These are phyloP conservation scores for Holothuria leucospilota DNA, from an alignment of 53 echinoderm and acorn worm species.

Conservation along the genomic window DNA sequence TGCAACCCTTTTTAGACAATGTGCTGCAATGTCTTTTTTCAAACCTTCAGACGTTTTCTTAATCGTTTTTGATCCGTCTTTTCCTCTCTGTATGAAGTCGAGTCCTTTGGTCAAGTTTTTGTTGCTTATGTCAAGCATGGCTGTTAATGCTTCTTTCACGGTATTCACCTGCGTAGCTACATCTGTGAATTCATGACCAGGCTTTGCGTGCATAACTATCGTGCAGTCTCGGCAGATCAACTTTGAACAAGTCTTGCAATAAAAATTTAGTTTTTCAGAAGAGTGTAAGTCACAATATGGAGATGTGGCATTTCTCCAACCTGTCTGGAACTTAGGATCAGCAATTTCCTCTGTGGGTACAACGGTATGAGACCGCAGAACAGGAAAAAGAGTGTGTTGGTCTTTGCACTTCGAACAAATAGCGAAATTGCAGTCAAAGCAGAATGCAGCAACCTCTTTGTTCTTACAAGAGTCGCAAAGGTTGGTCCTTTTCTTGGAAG, in stretches of 20 bases:
- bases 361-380: not conserved
- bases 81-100: too few species aligned
- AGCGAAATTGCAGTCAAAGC: not conserved
- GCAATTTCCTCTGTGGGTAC: too few species aligned
- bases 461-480: conserved; percentile 17
- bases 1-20: too few species aligned
- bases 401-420: not conserved
- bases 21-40: too few species aligned
- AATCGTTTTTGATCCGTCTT: too few species aligned
- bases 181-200: conserved; percentile 43
- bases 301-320: not conserved
- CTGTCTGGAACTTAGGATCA: too few species aligned
- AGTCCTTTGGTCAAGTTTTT: too few species aligned
- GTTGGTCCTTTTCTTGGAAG: not conserved
- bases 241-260: conserved; percentile 48
- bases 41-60: too few species aligned
- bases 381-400: not conserved
- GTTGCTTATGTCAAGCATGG: too few species aligned
- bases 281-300: conserved; percentile 9
- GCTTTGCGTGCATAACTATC: conserved; percentile 34
- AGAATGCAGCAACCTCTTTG: not conserved
- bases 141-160: too few species aligned
- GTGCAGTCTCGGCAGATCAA: conserved; percentile 64
- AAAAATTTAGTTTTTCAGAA: conserved; percentile 29
- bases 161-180: not conserved